phyloP scores from a whole-genome alignment of 2,113 vertebrate species.

The Neotragus moschatus region DNA sequence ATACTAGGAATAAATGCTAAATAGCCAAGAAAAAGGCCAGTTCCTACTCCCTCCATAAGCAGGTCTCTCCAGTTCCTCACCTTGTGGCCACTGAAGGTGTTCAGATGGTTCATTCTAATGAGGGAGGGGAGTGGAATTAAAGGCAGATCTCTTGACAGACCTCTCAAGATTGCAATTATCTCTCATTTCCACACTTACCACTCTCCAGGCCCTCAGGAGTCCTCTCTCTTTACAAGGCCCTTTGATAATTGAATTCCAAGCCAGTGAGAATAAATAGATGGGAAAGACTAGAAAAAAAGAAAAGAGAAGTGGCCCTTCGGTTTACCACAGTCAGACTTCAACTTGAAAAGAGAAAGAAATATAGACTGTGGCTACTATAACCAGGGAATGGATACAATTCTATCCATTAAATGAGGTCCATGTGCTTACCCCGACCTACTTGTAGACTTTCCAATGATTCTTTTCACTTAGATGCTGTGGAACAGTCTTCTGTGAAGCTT shows the following conservation, averaged over 20 bases:
- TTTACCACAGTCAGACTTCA: not conserved
- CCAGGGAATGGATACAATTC: not conserved
- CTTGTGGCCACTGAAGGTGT: not conserved
- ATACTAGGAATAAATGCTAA: not conserved
- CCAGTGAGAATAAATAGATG: not conserved
- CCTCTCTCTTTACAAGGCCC: not conserved
- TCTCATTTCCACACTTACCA: not conserved
- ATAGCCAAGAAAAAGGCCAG: not conserved
- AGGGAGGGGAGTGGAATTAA: not conserved
- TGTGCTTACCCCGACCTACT: not conserved
- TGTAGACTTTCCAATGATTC: not conserved
- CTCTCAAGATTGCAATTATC: not conserved
- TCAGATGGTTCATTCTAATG: not conserved
- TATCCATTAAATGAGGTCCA: not conserved
- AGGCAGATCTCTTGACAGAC: not conserved
- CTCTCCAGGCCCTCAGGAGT: not conserved
- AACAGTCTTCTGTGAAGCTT: not conserved
- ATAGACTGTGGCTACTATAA: not conserved
- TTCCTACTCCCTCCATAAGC: not conserved
- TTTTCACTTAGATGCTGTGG: not conserved
- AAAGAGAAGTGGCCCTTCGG: not conserved
- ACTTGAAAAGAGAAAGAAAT: constrained; percentile 28
- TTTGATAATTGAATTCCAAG: not conserved
- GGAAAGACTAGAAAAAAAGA: not conserved
- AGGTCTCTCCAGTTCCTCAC: not conserved